Percentiles rank a stretch among this genome's conserved stretches.
phyloP scores from a whole-genome alignment of 2,797 vertebrate genomes.

The Anolis apletophallus region DNA sequence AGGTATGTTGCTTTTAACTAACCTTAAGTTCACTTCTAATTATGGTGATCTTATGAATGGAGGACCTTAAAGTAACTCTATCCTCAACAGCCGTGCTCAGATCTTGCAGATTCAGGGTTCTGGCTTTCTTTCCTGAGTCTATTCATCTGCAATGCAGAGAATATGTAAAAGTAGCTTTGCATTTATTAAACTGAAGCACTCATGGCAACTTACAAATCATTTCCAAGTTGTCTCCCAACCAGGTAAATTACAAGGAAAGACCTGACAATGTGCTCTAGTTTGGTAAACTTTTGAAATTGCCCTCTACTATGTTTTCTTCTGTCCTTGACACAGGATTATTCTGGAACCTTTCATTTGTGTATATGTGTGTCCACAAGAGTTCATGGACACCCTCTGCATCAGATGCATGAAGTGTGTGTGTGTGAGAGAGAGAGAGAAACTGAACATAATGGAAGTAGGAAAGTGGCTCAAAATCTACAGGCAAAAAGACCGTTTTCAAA shows the following conservation, averaged over 20 bases:
- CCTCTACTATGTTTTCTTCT: neutral
- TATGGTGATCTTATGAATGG: too few relatives aligned
- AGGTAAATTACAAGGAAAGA: neutral
- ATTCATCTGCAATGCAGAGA: neutral
- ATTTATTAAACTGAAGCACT: neutral
- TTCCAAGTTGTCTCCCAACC: neutral
- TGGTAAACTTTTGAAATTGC: neutral
- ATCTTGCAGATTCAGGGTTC: too few relatives aligned
- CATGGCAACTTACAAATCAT: neutral
- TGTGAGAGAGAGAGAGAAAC: too few relatives aligned
- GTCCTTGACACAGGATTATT: neutral
- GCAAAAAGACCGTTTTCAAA: neutral
- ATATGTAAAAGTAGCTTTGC: neutral
- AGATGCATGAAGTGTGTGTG: too few relatives aligned
- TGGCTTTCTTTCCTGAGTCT: too few relatives aligned
- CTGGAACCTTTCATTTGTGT: neutral
- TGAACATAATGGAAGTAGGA: neutral
- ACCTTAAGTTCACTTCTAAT: too few relatives aligned
- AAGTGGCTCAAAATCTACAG: neutral
- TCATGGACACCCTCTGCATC: too few relatives aligned
- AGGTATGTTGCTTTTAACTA: too few relatives aligned
- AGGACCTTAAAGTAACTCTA: too few relatives aligned
- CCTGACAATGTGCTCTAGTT: neutral
- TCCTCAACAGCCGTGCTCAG: too few relatives aligned
- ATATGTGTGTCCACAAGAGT: neutral